These are phyloP conservation scores for Erpobdella octoculata DNA, from an alignment of 2,888 invertebrate genomes.

Conservation along the genomic window DNA sequence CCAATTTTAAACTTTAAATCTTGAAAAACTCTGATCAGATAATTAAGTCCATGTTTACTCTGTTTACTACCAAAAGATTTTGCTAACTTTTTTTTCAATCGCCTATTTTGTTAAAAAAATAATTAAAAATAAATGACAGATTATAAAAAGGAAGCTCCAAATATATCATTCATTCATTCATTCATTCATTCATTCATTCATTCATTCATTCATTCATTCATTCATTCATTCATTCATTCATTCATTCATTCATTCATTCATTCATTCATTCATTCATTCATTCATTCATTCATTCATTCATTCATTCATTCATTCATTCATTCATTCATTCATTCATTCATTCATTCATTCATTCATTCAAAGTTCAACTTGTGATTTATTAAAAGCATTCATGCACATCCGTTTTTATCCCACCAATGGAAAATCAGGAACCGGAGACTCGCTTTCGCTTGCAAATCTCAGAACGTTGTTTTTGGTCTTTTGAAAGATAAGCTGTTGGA, in stretches of 20 bases:
- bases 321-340: not conserved
- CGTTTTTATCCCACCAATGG: not conserved
- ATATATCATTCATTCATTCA: constrained; percentile 18
- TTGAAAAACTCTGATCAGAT: too few species aligned
- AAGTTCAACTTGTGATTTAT: not conserved
- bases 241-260: constrained; percentile 4
- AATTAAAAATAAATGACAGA: too few species aligned
- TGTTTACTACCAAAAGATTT: too few species aligned
- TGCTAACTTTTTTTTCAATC: too few species aligned
- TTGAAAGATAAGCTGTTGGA: not conserved
- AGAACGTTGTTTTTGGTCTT: not conserved
- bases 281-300: constrained; percentile 4
- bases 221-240: constrained; percentile 15
- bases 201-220: constrained; percentile 9
- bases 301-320: not conserved
- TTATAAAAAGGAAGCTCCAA: too few species aligned
- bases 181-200: constrained; percentile 4
- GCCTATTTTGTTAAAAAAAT: too few species aligned
- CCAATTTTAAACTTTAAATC: too few species aligned
- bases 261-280: constrained; percentile 4
- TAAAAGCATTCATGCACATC: not conserved
- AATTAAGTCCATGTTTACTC: too few species aligned
- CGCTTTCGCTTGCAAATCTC: not conserved
- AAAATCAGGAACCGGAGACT: not conserved
- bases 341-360: not conserved